Base-by-base conservation (phyloP, 2,797 vertebrate genomes). In the Varecia variegata region DNA sequence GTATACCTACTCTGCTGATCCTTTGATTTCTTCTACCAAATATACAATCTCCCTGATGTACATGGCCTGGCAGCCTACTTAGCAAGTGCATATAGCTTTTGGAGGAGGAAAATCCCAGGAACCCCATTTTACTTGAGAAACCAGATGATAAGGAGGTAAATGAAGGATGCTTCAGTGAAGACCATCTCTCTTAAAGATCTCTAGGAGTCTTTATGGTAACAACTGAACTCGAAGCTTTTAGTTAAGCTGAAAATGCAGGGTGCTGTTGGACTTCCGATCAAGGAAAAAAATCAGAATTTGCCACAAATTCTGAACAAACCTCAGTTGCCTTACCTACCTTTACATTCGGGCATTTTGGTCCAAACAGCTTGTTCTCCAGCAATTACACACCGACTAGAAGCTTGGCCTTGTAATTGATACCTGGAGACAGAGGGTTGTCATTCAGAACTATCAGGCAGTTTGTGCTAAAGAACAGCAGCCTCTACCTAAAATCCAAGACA, bases 351-450 rank as follows among this genome's bases (percentile, higher is more conserved):
- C 47, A 92, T 96, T 88, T 50, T 95, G 62, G 97, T 97, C 97
- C 97, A 98, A 21, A 71, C 38, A 35, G 96, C 88, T 20, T 25
- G 38, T 52, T 96, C 71, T 45, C 21, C 91, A 86, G 15, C 62
- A 92, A 97, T 95, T 47, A 98, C 96, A 93, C 97, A 98, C 21
- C 27, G 50, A 91, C 97, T 97, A n/a, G 81, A 94, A 54, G 89
- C 14, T 9, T 60, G 76, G 40, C 97, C 97, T 80, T 38, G 74
- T 89, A 98, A 92, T 62, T 8, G 17, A 84, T 97, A 98, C 90
- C 97, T 98, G 73, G 50, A 67, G 62, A 94, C 7, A 91, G 60
- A 92, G 23, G 15, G 25, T 56, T 70, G n/a, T 45, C 40, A 30
- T 45, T 90, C 15, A 70, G 58, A 68, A 73, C 56, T 50, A 76